A percentile compares a stretch with the other conserved stretches of the same genome.
Conservation (phyloP, 1,140 invertebrate genomes). For the Samia ricini region DNA sequence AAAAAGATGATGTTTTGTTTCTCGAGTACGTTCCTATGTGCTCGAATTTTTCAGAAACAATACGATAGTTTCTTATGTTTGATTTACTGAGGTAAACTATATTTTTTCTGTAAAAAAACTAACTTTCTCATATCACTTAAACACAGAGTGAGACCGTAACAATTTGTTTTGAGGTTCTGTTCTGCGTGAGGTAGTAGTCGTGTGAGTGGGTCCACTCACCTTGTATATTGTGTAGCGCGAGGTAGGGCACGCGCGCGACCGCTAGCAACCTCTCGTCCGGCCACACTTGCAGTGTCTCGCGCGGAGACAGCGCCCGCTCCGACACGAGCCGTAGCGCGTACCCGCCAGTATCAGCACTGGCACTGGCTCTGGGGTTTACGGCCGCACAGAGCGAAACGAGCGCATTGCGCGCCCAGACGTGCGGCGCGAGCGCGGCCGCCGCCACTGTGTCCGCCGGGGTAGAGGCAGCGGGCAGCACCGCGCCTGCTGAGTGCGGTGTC, state of each 20-base stretch:
- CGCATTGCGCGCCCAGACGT: constrained; percentile 18
- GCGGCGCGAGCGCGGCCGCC: constrained; percentile 20
- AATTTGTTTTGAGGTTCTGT: too few species aligned
- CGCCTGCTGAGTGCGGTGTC: constrained; percentile 6
- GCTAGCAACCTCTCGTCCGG: constrained; percentile 87
- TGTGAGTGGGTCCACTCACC: constrained; percentile 71
- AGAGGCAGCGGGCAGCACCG: constrained; percentile 6
- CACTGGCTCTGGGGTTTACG: too few species aligned
- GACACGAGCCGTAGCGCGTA: background rate
- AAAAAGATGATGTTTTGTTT: too few species aligned
- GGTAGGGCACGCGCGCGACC: constrained; percentile 85
- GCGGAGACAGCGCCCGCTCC: constrained; percentile 24
- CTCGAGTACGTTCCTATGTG: too few species aligned
- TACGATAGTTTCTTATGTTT: too few species aligned
- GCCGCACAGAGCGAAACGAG: constrained; percentile 16
- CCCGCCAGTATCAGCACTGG: too few species aligned
- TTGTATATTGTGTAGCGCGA: constrained; percentile 89
- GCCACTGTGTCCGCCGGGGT: constrained; percentile 15
- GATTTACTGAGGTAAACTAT: too few species aligned
- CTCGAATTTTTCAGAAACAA: too few species aligned
- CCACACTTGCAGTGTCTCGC: constrained; percentile 81
- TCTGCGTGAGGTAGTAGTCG: too few species aligned
- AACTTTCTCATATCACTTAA: too few species aligned
- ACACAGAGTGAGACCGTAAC: too few species aligned
- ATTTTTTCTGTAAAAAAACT: too few species aligned